Evolutionary conservation across 2,797 vertebrate genomes (phyloP).

Genomic region (Sylvilagus floridanus): DNA sequence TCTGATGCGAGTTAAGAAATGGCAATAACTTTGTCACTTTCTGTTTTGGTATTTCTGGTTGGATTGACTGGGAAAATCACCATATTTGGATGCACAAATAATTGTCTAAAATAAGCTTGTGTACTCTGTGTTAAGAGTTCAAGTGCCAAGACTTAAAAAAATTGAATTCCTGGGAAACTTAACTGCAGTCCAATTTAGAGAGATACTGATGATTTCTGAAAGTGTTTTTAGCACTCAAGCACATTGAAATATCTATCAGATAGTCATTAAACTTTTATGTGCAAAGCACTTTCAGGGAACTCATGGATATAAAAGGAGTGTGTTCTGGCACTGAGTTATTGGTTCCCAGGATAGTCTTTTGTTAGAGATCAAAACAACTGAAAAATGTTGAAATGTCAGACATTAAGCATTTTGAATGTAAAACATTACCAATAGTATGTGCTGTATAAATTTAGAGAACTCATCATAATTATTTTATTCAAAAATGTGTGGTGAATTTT

Average conservation of each 20-base stretch:
- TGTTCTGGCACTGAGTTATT: not conserved
- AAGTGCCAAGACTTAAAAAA: constrained; percentile 4
- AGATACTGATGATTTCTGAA: constrained; percentile 38
- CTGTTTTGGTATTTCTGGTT: constrained; percentile 41
- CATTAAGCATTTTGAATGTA: constrained; percentile 38
- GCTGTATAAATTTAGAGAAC: not conserved
- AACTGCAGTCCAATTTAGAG: constrained; percentile 2
- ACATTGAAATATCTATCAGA: constrained; percentile 29
- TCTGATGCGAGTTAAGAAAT: not conserved
- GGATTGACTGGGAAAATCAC: constrained; percentile 20
- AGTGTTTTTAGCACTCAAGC: constrained; percentile 56
- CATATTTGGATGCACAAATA: constrained; percentile 39
- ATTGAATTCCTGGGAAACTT: constrained; percentile 25
- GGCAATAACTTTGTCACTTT: not conserved
- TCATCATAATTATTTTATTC: constrained; percentile 3
- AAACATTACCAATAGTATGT: not conserved
- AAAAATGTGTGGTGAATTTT: constrained; percentile 39
- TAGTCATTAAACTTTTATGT: constrained; percentile 54
- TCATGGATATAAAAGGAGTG: constrained; percentile 15
- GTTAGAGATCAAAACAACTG: not conserved
- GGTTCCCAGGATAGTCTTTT: constrained; percentile 15
- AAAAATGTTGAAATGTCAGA: constrained; percentile 48
- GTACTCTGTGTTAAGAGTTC: not conserved
- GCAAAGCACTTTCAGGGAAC: constrained; percentile 4
- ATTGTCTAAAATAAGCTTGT: constrained; percentile 61